These are phyloP conservation scores for Argya squamiceps DNA, from an alignment of 2,797 vertebrate genomes.

Conservation along the genomic window DNA sequence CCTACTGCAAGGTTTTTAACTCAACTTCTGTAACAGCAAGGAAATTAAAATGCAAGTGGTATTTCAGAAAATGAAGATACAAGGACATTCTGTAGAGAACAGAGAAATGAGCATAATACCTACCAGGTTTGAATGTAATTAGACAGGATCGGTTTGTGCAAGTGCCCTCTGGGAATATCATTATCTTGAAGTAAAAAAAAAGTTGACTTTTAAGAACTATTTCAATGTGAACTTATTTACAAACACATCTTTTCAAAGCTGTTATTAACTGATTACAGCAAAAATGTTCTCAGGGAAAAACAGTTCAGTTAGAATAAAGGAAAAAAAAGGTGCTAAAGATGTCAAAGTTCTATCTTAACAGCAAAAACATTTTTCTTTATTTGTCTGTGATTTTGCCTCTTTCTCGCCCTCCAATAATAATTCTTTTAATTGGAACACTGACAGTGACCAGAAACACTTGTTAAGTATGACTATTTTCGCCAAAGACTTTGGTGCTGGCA, in stretches of 20 bases:
- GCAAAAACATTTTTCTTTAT: not conserved
- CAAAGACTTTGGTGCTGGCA: not conserved
- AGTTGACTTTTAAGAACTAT: constrained; percentile 4
- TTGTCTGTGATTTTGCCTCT: not conserved
- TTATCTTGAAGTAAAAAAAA: constrained; percentile 84
- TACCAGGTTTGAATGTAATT: constrained; percentile 98
- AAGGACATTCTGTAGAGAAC: constrained; percentile 28
- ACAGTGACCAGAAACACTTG: not conserved
- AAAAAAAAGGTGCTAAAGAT: not conserved
- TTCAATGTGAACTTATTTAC: not conserved
- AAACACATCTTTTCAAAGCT: constrained; percentile 27
- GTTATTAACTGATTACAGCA: not conserved
- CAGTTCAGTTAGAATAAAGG: not conserved
- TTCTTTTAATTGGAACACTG: not conserved
- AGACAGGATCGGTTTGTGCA: constrained; percentile 98
- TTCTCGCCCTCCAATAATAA: not conserved
- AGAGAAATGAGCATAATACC: constrained; percentile 31
- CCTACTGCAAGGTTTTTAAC: not conserved
- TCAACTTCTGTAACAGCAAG: not conserved
- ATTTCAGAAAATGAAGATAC: constrained; percentile 8
- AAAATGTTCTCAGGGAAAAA: not conserved
- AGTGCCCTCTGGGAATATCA: constrained; percentile 99
- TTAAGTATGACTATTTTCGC: not conserved
- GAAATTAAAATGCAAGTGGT: constrained; percentile 13
- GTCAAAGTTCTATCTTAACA: not conserved